These are phyloP conservation scores for Drosophila arizonae DNA, from an alignment of 1,140 invertebrate genomes.

Conservation along the genomic window DNA sequence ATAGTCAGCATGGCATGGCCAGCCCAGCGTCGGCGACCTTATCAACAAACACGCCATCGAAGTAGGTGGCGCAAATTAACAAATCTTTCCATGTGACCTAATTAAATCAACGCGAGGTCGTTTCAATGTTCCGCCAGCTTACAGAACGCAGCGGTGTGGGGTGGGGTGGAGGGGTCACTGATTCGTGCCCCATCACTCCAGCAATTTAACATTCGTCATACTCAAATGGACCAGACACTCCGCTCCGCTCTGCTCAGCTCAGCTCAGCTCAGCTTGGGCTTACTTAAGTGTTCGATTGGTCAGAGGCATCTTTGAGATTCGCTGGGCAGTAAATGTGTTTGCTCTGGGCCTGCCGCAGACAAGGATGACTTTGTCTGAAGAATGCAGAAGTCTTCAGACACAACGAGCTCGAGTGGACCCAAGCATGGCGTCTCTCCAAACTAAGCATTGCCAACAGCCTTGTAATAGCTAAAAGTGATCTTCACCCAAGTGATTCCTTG, in stretches of 20 bases:
- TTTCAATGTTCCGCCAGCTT: slow-evolving; percentile 22
- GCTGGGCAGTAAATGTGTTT: slow-evolving; percentile 40
- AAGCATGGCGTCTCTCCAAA: slow-evolving; percentile 13
- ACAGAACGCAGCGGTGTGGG: background rate
- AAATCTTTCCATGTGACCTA: slow-evolving; percentile 79
- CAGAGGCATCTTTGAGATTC: slow-evolving; percentile 35
- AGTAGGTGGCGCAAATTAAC: slow-evolving; percentile 79
- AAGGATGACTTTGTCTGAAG: slow-evolving; percentile 32
- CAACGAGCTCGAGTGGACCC: slow-evolving; percentile 5
- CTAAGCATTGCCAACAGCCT: slow-evolving; percentile 27
- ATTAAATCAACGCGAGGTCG: slow-evolving; percentile 69
- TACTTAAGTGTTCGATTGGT: slow-evolving; percentile 48
- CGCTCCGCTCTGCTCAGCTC: background rate
- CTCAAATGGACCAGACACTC: slow-evolving; percentile 35
- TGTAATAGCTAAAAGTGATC: slow-evolving; percentile 13
- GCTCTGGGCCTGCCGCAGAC: slow-evolving; percentile 26
- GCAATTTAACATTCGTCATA: slow-evolving; percentile 79
- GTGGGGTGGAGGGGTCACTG: slow-evolving; percentile 26
- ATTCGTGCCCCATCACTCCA: slow-evolving; percentile 34
- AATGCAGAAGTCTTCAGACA: background rate
- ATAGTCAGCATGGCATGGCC: slow-evolving; percentile 33
- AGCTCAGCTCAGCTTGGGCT: slow-evolving; percentile 8
- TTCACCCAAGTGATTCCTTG: slow-evolving; percentile 29
- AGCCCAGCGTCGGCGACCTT: slow-evolving; percentile 17
- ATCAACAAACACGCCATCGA: slow-evolving; percentile 74